Conservation (phyloP, 2,113 vertebrate species). For the Hippocampus mohnikei region DNA sequence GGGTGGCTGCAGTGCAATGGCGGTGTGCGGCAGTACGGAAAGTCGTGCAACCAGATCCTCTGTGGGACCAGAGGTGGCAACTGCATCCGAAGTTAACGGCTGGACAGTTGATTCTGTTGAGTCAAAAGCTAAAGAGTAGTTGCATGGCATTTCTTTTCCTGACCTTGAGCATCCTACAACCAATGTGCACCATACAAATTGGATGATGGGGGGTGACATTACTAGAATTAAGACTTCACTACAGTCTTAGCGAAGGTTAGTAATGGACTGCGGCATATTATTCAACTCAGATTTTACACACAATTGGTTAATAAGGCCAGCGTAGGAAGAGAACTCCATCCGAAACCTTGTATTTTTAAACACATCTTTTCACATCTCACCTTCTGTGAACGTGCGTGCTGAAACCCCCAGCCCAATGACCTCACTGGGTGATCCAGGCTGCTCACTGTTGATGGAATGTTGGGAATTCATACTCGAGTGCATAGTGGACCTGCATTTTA, state of each 20-base stretch:
- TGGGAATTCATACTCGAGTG: conserved; percentile 64
- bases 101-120: background rate
- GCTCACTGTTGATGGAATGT: conserved; percentile 74
- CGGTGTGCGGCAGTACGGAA: conserved; percentile 70
- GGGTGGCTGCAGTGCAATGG: conserved; percentile 81
- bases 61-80: conserved; percentile 7
- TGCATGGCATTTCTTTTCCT: background rate
- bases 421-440: conserved; percentile 78
- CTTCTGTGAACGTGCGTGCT: conserved; percentile 78
- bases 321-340: background rate
- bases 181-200: background rate
- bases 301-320: too few relatives aligned
- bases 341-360: background rate
- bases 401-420: conserved; percentile 84
- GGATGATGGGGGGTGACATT: too few relatives aligned
- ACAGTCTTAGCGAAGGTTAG: too few relatives aligned
- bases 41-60: conserved; percentile 44
- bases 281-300: too few relatives aligned
- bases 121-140: background rate
- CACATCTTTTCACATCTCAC: conserved; percentile 49
- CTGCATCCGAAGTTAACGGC: background rate
- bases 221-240: too few relatives aligned
- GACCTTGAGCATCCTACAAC: background rate
- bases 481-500: conserved; percentile 47
- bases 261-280: too few relatives aligned